Base-by-base conservation (phyloP, 2,113 vertebrate species). In the Vombatus ursinus region DNA sequence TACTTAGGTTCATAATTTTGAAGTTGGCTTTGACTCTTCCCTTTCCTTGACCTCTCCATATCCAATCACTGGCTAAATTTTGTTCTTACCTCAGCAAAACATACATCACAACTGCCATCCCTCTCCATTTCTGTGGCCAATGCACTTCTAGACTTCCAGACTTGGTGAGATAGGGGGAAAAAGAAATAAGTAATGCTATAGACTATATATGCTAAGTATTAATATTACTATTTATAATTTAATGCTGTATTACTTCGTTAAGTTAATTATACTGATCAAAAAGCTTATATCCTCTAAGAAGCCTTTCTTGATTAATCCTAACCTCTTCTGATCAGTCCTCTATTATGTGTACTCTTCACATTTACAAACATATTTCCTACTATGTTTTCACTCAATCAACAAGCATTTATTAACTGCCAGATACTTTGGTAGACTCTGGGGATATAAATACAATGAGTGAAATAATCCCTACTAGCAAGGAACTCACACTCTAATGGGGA, bases 351-450 rank as follows among this genome's bases (percentile, higher is more conserved):
- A 49, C 8, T 8, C 12, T 51, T 53, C 50, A 54, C 14, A 51
- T 49, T 50, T 77, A 51, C 6, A 53, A n/a, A 91, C 92, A 84
- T 1, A 57, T 26, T 91, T 96, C 95, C 84, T 93, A 50, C 22
- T 93, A 37, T 11, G 54, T 93, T 90, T 47, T 52, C 95, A 61
- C 11, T 31, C 57, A 61, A 31, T 61, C 57, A 28, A 12, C 28
- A 61, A 31, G 57, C 26, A 61, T 61, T 77, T n/a, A 44, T 44
- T n/a, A 77, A 77, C 14, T 77, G 37, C 37, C 16, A n/a, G 16
- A 1, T 4, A 77, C 19, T 77, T n/a, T 77, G 37, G 68, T 19
- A 77, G 37, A 44, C 37, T 22, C 14, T 77, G 37, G 19, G 19
- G 5, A 77, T n/a, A 77, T 44, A n/a, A 44, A 77, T 77, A 19